Evolutionary conservation across 1,140 invertebrate genomes (phyloP), one percentile per base, ranked within the genome.

Genomic region (Steinernema khuongi): DNA sequence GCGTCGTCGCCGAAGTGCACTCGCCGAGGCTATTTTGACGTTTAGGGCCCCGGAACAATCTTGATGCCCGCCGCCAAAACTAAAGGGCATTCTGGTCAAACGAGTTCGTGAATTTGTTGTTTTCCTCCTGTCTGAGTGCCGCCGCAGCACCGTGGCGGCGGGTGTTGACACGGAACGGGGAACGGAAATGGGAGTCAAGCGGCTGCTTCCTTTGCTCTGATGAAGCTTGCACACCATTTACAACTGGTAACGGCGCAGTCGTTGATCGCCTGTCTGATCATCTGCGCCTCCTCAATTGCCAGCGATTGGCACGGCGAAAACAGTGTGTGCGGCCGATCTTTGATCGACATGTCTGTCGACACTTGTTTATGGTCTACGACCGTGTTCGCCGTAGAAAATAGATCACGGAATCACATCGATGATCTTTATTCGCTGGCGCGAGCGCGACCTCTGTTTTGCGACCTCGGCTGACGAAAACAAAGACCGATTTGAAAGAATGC

Each of bases 41-140:
- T 60, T 60, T 60, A 11, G 4, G 50, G 14, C 7, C 50, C 50
- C 7, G 50, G 50, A 60, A 60, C 7, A 60, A 14, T 60, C 7
- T 60, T 7, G 4, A n/a, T n/a, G n/a, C 4, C 14, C 19, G 14
- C 50, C 7, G 7, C 22, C 7, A 60, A 60, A 60, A 60, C 50
- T 26, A 60, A 60, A 60, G 50, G 50, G 50, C 50, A 60, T 60
- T 60, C 50, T 60, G 50, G 50, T 60, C 14, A 60, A 60, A 60
- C 50, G 50, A 60, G 50, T 60, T 60, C 50, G 50, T 60, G 50
- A 26, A 60, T 60, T 41, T n/a, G n/a, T 41, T 41, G 36, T 41
- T 60, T 60, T 7, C 22, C 50, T 60, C n/a, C n/a, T 22, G 50
- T 60, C 50, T 60, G 26, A 14, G 36, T n/a, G 19, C 50, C 50